Evolutionary conservation across 92 coral and sea anemone genomes (phyloP).

Genomic region (Zoanthus sansibaricus): DNA sequence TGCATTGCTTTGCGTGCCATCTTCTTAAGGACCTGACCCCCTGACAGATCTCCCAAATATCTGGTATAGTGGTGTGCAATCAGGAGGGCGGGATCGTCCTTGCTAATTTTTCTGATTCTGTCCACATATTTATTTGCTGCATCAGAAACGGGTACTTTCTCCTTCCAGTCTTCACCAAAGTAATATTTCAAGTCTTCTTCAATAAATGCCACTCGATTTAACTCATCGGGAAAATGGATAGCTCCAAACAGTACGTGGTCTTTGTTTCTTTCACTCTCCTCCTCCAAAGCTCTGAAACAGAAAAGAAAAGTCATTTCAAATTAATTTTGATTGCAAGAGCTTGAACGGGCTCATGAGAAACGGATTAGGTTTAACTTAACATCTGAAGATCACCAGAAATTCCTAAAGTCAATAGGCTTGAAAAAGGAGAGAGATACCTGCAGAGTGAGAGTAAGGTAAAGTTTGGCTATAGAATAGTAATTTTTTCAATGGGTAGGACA

Average conservation of each 20-base stretch:
- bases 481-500: no score
- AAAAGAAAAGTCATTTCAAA: not conserved
- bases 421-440: no score
- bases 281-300: constrained; percentile 82
- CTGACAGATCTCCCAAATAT: constrained; percentile 96
- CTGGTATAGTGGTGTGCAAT: constrained; percentile 96
- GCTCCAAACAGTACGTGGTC: constrained; percentile 80
- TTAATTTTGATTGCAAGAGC: not conserved
- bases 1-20: constrained; percentile 90
- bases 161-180: constrained; percentile 92
- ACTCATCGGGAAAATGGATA: constrained; percentile 88
- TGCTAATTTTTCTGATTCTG: constrained; percentile 79
- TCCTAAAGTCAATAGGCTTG: no score
- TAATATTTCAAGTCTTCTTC: constrained; percentile 88
- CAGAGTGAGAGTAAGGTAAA: no score
- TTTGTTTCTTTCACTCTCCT: constrained; percentile 81
- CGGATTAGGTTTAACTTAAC: no score
- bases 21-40: constrained; percentile 89
- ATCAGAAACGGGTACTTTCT: constrained; percentile 71
- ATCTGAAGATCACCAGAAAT: no score
- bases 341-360: not conserved
- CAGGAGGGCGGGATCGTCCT: constrained; percentile 86
- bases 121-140: constrained; percentile 86
- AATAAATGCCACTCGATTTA: constrained; percentile 75
- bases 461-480: no score